These are phyloP conservation scores for Pantelozetes paolii DNA, from an alignment of 2,888 invertebrate species.

Conservation along the genomic window DNA sequence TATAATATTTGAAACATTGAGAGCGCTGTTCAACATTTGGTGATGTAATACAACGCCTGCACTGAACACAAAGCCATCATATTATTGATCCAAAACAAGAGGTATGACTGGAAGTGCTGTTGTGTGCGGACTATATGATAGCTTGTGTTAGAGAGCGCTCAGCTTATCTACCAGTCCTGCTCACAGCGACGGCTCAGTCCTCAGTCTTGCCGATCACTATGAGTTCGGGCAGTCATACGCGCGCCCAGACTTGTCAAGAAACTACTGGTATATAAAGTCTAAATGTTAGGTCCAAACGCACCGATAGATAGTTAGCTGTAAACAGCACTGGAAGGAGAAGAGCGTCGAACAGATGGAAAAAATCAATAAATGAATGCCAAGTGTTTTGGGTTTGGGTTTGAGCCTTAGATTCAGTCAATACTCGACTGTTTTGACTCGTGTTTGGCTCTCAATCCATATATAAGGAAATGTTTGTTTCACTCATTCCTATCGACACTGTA, in stretches of 20 bases:
- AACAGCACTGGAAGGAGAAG: neutral
- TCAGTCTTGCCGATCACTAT: neutral
- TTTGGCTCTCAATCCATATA: neutral
- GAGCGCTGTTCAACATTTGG: conserved; percentile 9
- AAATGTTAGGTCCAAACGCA: neutral
- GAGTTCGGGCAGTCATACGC: neutral
- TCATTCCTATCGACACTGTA: too few relatives aligned
- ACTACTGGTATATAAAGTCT: neutral
- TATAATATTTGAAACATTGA: neutral
- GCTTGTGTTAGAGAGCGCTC: neutral
- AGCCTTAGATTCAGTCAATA: neutral
- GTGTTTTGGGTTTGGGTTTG: neutral
- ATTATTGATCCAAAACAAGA: conserved; percentile 11
- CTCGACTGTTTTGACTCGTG: neutral
- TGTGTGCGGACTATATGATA: neutral
- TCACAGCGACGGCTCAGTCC: neutral
- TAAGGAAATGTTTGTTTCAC: too few relatives aligned
- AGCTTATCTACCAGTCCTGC: neutral
- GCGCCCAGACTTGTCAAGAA: neutral
- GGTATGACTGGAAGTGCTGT: neutral
- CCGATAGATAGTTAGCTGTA: neutral
- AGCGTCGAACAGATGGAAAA: conserved; percentile 6
- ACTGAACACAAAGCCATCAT: conserved; percentile 4
- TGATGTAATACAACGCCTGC: conserved; percentile 17
- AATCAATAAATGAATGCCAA: neutral